Conservation (phyloP, 2,888 invertebrate genomes). For the Protodeltote pygarga region DNA sequence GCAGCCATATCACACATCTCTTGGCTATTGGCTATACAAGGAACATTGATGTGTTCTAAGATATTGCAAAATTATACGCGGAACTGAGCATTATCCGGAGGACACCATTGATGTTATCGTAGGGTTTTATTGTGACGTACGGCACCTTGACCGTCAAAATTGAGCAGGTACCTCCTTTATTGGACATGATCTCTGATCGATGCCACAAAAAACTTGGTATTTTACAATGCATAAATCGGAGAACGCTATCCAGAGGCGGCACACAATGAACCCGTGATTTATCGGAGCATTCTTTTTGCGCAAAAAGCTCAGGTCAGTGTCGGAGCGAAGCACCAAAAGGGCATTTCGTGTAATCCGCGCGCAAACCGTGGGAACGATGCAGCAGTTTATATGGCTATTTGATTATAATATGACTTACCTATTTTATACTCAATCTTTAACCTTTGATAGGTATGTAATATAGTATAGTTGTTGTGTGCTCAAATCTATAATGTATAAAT, state of each 20-base stretch:
- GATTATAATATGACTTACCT: constrained; percentile 28
- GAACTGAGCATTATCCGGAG: constrained; percentile 46
- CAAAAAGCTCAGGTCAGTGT: constrained; percentile 84
- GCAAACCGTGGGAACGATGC: constrained; percentile 78
- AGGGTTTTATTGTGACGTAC: constrained; percentile 78
- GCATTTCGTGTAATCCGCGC: constrained; percentile 82
- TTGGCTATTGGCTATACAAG: no score
- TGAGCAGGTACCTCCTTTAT: constrained; percentile 80
- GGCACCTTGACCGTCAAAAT: constrained; percentile 83
- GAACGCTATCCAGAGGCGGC: constrained; percentile 72
- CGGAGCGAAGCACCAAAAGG: constrained; percentile 83
- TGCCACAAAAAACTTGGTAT: constrained; percentile 71
- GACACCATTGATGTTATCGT: constrained; percentile 67
- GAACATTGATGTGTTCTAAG: constrained; percentile 24
- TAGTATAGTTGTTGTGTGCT: no score
- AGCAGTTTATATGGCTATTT: constrained; percentile 42
- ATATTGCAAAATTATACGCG: constrained; percentile 51
- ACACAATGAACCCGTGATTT: constrained; percentile 83
- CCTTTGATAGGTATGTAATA: not conserved
- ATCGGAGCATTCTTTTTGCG: constrained; percentile 81
- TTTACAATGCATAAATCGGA: constrained; percentile 72
- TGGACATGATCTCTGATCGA: constrained; percentile 75
- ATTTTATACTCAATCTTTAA: constrained; percentile 13
- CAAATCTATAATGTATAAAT: no score
- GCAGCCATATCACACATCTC: no score